These are phyloP conservation scores for Mycetomoellerius zeteki DNA, from an alignment of 1,140 invertebrate genomes.

Conservation along the genomic window DNA sequence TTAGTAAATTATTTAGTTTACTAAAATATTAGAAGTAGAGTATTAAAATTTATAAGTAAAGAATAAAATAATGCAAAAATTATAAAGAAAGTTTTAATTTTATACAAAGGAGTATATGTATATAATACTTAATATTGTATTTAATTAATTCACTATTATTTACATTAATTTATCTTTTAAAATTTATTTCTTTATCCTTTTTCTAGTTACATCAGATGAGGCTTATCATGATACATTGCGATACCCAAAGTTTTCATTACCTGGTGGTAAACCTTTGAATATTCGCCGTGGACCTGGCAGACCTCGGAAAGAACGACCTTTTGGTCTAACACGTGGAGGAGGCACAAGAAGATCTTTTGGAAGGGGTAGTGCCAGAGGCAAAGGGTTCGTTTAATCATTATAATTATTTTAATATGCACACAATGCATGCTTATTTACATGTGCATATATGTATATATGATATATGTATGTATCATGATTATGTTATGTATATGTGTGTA, in stretches of 20 bases:
- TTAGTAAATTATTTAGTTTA: slow-evolving; percentile 19
- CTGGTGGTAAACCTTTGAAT: slow-evolving; percentile 88
- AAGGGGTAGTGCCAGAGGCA: slow-evolving; percentile 83
- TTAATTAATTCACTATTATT: slow-evolving; percentile 7
- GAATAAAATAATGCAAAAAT: slow-evolving; percentile 1
- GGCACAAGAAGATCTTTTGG: slow-evolving; percentile 82
- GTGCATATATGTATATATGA: too few relatives aligned
- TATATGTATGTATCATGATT: too few relatives aligned
- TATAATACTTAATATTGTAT: neutral
- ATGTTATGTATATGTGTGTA: neutral
- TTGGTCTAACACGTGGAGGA: slow-evolving; percentile 80
- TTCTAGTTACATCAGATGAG: slow-evolving; percentile 84
- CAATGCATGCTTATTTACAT: neutral
- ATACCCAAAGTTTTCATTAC: slow-evolving; percentile 85
- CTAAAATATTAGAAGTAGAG: slow-evolving; percentile 43
- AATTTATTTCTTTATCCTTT: slow-evolving; percentile 52
- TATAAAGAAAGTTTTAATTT: neutral
- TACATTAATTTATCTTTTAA: neutral
- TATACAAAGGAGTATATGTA: neutral
- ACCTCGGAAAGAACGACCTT: slow-evolving; percentile 90
- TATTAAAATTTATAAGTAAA: neutral
- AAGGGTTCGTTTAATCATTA: slow-evolving; percentile 80
- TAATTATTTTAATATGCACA: neutral
- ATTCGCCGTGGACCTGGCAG: slow-evolving; percentile 91
- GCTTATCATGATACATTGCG: slow-evolving; percentile 84